A percentile compares a stretch with the other conserved stretches of the same genome.
Evolutionary conservation across 2,797 vertebrate genomes (phyloP).

Genomic region (Vireo griseus): DNA sequence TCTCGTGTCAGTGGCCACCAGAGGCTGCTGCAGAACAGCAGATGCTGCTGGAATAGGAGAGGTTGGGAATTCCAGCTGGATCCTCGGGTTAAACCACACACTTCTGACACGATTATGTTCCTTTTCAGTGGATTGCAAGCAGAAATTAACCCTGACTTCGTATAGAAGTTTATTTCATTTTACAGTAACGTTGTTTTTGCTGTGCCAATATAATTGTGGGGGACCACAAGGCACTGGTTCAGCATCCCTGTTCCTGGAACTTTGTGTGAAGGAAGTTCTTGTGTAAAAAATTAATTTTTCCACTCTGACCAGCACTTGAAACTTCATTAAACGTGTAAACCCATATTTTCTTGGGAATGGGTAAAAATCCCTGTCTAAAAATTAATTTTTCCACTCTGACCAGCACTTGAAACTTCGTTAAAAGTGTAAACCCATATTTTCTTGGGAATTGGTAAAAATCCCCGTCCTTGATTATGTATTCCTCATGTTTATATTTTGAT

Average conservation of each 20-base stretch:
- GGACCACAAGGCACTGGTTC: neutral
- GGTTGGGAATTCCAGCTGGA: neutral
- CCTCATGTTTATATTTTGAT: neutral
- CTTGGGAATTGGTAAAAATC: neutral
- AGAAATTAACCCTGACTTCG: neutral
- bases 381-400: neutral
- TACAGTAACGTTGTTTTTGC: neutral
- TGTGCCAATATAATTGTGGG: neutral
- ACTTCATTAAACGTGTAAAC: neutral
- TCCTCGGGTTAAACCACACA: neutral
- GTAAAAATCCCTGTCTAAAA: neutral
- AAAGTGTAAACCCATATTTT: neutral
- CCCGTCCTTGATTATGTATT: neutral
- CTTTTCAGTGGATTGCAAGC: neutral
- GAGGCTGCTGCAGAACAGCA: conserved; percentile 40
- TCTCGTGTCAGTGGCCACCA: neutral
- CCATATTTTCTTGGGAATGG: neutral
- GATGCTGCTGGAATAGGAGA: neutral
- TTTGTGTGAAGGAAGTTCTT: neutral
- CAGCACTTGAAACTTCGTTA: neutral
- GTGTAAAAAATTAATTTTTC: neutral
- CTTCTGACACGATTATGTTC: neutral
- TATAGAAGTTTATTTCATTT: neutral
- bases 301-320: neutral
- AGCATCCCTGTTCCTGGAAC: neutral